phyloP scores from a whole-genome alignment of 2,888 invertebrate genomes.

The Aradus depressus region DNA sequence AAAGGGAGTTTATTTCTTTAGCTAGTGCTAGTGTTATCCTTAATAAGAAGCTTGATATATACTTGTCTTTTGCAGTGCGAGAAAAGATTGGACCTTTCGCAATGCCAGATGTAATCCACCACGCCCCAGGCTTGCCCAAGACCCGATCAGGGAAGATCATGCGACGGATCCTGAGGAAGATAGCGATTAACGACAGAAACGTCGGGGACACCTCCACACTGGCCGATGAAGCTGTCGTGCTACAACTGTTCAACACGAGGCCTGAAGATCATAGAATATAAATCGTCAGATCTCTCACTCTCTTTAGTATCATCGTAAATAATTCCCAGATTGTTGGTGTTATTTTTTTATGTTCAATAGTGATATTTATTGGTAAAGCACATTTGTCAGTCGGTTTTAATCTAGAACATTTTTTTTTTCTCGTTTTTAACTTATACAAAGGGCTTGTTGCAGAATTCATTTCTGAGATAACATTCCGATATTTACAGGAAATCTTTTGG shows the following conservation, averaged over 20 bases:
- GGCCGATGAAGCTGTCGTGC: slow-evolving; percentile 83
- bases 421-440: no score
- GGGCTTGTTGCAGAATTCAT: no score
- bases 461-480: no score
- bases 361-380: no score
- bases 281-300: not conserved
- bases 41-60: slow-evolving; percentile 5
- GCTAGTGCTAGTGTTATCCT: not conserved
- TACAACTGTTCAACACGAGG: slow-evolving; percentile 61
- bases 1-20: not conserved
- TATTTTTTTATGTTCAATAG: no score
- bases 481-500: no score
- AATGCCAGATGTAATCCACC: slow-evolving; percentile 85
- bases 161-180: slow-evolving; percentile 85
- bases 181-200: slow-evolving; percentile 77
- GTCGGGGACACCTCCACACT: slow-evolving; percentile 90
- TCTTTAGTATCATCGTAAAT: not conserved
- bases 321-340: no score
- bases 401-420: no score
- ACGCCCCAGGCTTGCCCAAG: slow-evolving; percentile 89
- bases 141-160: slow-evolving; percentile 98
- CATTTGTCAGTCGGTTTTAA: no score
- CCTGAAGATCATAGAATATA: slow-evolving; percentile 37
- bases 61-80: slow-evolving; percentile 49
- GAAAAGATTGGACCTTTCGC: slow-evolving; percentile 93